Conservation (phyloP, 2,797 vertebrate species). For the Nannoperca australis region DNA sequence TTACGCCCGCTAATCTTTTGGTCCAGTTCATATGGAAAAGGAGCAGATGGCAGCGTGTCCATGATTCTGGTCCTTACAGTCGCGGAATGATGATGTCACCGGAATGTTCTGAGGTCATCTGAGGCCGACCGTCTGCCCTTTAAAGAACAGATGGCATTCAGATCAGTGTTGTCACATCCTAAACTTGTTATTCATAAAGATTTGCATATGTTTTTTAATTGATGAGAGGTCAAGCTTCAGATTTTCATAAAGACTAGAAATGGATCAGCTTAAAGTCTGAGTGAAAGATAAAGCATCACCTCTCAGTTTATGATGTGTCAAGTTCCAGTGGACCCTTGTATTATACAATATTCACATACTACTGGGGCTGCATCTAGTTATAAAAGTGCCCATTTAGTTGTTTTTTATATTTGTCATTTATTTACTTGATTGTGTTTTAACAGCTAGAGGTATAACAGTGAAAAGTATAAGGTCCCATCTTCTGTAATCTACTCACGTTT, state of each 20-base stretch:
- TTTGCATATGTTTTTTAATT: background rate
- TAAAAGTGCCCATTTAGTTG: background rate
- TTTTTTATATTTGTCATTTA: background rate
- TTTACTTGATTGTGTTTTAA: background rate
- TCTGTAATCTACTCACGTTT: background rate
- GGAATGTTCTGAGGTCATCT: constrained; percentile 38
- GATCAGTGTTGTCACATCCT: background rate
- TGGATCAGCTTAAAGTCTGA: constrained; percentile 1
- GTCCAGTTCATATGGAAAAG: constrained; percentile 44
- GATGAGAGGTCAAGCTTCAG: constrained; percentile 37
- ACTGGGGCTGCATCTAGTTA: background rate
- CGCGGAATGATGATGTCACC: constrained; percentile 29
- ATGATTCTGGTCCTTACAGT: constrained; percentile 17
- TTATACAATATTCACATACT: background rate
- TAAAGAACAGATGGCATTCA: constrained; percentile 36
- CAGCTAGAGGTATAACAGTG: background rate
- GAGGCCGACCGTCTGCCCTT: constrained; percentile 35
- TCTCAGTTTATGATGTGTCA: background rate
- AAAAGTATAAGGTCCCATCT: background rate
- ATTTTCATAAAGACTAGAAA: constrained; percentile 38
- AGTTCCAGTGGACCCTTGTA: background rate
- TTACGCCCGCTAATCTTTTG: constrained; percentile 14
- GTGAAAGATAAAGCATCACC: background rate
- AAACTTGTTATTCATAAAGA: background rate
- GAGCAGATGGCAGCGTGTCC: constrained; percentile 30